Base-by-base conservation (phyloP, 2,888 invertebrate species). In the Melolontha melolontha region DNA sequence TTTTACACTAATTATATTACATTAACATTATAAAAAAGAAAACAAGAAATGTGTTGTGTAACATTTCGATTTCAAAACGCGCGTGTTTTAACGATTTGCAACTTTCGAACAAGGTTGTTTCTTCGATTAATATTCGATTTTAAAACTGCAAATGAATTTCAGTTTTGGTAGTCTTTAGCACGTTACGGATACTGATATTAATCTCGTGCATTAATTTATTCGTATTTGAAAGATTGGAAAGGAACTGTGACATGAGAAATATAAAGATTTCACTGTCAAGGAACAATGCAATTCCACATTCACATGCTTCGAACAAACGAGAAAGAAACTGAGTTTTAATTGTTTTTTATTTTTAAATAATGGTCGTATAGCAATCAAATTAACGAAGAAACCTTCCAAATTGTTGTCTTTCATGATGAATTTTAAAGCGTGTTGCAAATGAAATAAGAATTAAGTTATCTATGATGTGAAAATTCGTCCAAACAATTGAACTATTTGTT, bases 31-130 rank as follows among this genome's bases (percentile, higher is more conserved):
- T 5, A 34, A 34, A 34, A 34, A 34, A 34, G 6, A 34, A 10
- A 8, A 34, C 34, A 34, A 34, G 34, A 34, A 34, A 6, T 8
- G 1, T n/a, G n/a, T 44, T 44, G 12, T n/a, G 49, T 11, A 22
- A 49, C 22, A 8, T 22, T 44, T 49, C 49, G 22, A 49, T 16
- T 49, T 34, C 34, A 34, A 34, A 22, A 49, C 22, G 10, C 16
- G 10, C 22, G n/a, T 7, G 17, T 8, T 22, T 22, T 49, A 22
- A 22, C 49, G 10, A 49, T 49, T 49, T 22, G 10, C 22, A 49
- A 49, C 49, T 49, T 49, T 49, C 49, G 22, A 49, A 17, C 49
- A 49, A 49, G 49, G 49, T 22, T 16, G 22, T 17, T 49, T 11
- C 34, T 34, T 34, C 10, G 34, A 34, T 34, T 34, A 34, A 22